Evolutionary conservation across 2,113 vertebrate genomes (phyloP).

Genomic region (Chloroceryle aenea): DNA sequence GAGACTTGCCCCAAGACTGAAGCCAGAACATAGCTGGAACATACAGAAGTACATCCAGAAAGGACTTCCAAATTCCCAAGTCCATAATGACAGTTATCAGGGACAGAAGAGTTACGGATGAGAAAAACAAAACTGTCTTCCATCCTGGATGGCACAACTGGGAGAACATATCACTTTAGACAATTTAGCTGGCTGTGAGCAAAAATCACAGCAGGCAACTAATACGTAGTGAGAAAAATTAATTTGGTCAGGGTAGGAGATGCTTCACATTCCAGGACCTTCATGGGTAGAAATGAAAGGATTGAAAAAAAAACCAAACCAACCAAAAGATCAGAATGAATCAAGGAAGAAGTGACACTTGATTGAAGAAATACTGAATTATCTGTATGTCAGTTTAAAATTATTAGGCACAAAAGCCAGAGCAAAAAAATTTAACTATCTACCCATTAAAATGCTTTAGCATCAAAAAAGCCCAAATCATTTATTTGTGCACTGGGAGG

Average conservation of each 20-base stretch:
- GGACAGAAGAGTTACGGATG: not conserved
- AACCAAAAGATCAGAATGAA: not conserved
- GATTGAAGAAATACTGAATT: not conserved
- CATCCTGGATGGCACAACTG: not conserved
- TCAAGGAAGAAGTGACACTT: not conserved
- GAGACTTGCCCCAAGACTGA: not conserved
- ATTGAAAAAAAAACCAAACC: not conserved
- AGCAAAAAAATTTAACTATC: not conserved
- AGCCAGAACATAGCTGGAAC: not conserved
- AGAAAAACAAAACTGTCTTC: not conserved
- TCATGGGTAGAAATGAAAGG: not conserved
- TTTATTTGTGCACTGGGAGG: not conserved
- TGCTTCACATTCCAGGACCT: too few species aligned
- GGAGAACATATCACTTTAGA: not conserved
- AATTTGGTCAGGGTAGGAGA: accelerated
- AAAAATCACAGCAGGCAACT: not conserved
- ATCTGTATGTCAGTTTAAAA: not conserved
- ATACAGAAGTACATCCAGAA: not conserved
- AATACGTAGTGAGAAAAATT: not conserved
- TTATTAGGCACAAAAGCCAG: not conserved
- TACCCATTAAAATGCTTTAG: not conserved
- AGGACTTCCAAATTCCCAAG: not conserved
- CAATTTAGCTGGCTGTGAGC: not conserved
- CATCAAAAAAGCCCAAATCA: not conserved
- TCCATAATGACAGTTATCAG: not conserved